Evolutionary conservation across 2,888 invertebrate genomes (phyloP).

Genomic region (Apomyelois bistriatella): DNA sequence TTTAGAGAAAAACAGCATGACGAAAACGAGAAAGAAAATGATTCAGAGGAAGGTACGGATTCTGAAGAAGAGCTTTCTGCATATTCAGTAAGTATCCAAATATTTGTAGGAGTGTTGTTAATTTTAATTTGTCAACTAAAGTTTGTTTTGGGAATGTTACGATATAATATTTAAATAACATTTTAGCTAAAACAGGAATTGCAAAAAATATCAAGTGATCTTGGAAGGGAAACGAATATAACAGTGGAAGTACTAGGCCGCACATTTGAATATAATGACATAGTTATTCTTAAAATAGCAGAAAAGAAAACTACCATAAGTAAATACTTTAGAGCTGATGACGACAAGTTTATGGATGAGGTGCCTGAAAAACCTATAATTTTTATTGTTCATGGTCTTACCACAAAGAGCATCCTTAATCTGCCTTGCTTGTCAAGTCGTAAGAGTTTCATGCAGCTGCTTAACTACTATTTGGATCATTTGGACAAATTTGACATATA

Average conservation of each 20-base stretch:
- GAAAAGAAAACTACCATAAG: slow-evolving; percentile 18
- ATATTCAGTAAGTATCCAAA: not conserved
- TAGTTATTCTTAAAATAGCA: slow-evolving; percentile 47
- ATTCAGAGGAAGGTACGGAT: not conserved
- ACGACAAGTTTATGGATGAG: slow-evolving; percentile 49
- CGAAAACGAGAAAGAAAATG: too few relatives aligned
- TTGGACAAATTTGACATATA: slow-evolving; percentile 64
- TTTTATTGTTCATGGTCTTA: slow-evolving; percentile 62
- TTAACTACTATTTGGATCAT: slow-evolving; percentile 47
- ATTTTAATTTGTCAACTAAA: too few relatives aligned
- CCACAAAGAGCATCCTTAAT: slow-evolving; percentile 39
- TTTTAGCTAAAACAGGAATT: slow-evolving; percentile 46
- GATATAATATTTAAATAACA: too few relatives aligned
- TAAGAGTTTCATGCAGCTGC: slow-evolving; percentile 30
- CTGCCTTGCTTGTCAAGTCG: slow-evolving; percentile 28
- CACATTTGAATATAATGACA: slow-evolving; percentile 56
- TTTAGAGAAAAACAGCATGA: too few relatives aligned
- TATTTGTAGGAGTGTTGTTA: too few relatives aligned
- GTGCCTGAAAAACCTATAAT: slow-evolving; percentile 54
- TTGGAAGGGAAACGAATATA: slow-evolving; percentile 35
- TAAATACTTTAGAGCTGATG: slow-evolving; percentile 36
- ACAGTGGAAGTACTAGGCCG: slow-evolving; percentile 42
- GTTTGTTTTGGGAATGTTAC: too few relatives aligned
- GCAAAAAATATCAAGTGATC: slow-evolving; percentile 24
- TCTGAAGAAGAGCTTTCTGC: not conserved